Evolutionary conservation across 2,113 vertebrate genomes (phyloP).

Genomic region (Vidua macroura): DNA sequence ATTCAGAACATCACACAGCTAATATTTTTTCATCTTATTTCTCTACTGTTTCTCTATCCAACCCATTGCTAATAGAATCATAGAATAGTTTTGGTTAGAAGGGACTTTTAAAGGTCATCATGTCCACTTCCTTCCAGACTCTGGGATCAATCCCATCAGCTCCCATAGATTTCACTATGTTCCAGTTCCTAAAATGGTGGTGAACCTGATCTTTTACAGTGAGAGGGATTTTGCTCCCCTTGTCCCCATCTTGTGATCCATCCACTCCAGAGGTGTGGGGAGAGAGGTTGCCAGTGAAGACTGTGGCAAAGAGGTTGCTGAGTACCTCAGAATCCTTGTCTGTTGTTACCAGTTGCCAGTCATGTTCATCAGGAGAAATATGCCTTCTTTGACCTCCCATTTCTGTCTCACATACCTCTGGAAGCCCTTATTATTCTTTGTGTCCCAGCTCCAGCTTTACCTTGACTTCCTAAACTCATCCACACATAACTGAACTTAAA

Average conservation of each 20-base stretch:
- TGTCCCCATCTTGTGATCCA: not conserved
- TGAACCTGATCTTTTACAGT: not conserved
- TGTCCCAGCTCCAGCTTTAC: not conserved
- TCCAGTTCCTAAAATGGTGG: not conserved
- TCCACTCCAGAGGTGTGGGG: not conserved
- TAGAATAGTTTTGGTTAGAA: not conserved
- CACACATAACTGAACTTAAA: not conserved
- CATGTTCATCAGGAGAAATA: rapidly evolving
- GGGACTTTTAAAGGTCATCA: not conserved
- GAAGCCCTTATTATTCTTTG: not conserved
- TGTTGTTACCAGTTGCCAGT: not conserved
- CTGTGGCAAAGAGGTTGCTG: not conserved
- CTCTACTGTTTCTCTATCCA: not conserved
- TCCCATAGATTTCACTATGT: not conserved
- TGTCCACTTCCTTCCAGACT: not conserved
- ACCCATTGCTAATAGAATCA: not conserved
- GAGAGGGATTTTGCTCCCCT: not conserved
- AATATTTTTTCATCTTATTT: not conserved
- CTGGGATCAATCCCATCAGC: not conserved
- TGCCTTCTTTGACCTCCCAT: not conserved
- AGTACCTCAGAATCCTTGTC: not conserved
- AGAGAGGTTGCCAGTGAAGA: not conserved
- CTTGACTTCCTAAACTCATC: not conserved
- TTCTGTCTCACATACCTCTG: not conserved
- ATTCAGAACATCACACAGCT: not conserved